Conservation (phyloP, 2,888 invertebrate species). For the Zygothrica quintamaculata region DNA sequence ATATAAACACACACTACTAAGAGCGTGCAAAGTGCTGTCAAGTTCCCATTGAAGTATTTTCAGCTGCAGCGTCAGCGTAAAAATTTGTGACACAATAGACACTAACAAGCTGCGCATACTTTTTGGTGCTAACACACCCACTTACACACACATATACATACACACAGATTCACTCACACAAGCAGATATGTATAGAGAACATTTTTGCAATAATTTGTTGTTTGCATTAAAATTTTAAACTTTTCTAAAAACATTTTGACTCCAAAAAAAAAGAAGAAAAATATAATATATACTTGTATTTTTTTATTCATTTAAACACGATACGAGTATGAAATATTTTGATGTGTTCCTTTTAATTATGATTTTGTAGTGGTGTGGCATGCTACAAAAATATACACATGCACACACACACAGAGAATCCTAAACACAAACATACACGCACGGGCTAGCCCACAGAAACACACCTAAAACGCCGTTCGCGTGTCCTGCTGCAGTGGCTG, state of each 20-base stretch:
- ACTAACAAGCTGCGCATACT: conserved; percentile 56
- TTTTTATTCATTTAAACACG: too few relatives aligned
- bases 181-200: conserved; percentile 45
- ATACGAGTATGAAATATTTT: too few relatives aligned
- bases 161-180: conserved; percentile 14
- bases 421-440: conserved; percentile 7
- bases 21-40: conserved; percentile 35
- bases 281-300: too few relatives aligned
- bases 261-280: too few relatives aligned
- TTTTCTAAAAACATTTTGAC: conserved; percentile 9
- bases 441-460: conserved; percentile 2
- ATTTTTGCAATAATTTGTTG: conserved; percentile 46
- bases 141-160: conserved; percentile 22
- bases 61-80: conserved; percentile 72
- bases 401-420: conserved; percentile 3
- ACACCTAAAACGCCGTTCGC: conserved; percentile 16
- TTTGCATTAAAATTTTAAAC: background rate
- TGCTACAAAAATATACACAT: background rate
- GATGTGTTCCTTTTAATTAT: too few relatives aligned
- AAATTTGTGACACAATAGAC: conserved; percentile 62
- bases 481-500: conserved; percentile 65
- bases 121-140: conserved; percentile 36
- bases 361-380: conserved; percentile 19
- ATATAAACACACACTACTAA: conserved; percentile 8
- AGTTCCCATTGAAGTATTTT: conserved; percentile 64